Evolutionary conservation across 2,113 vertebrate species (phyloP).

Genomic region (Cyprinodon brontotheroides): DNA sequence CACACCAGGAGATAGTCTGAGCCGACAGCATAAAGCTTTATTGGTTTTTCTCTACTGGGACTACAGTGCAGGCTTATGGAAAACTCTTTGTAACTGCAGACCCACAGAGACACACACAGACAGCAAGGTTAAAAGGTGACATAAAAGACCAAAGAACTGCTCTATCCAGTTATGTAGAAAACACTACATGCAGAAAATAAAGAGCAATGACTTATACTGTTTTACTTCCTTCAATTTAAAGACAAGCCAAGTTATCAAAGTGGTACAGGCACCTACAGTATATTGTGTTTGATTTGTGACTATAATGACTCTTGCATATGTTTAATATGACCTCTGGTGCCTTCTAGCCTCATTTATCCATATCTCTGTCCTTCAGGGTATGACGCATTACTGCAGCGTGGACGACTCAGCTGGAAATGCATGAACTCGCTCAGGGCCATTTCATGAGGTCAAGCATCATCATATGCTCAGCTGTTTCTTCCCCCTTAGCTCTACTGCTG

Average conservation of each 20-base stretch:
- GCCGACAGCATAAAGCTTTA: conserved; percentile 27
- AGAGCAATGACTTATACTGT: background rate
- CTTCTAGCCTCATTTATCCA: conserved; percentile 6
- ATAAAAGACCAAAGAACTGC: conserved; percentile 17
- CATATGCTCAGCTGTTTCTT: conserved; percentile 8
- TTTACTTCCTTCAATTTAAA: background rate
- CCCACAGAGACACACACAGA: conserved; percentile 14
- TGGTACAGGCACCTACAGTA: background rate
- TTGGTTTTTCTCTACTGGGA: conserved; percentile 32
- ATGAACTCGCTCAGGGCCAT: conserved; percentile 20
- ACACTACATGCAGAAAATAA: background rate
- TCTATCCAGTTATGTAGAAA: background rate
- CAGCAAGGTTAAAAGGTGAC: conserved; percentile 34
- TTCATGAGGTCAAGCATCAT: conserved; percentile 23
- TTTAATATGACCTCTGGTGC: conserved; percentile 12
- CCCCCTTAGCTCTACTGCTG: background rate
- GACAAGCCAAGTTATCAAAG: background rate
- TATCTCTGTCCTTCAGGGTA: conserved; percentile 31
- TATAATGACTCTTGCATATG: background rate
- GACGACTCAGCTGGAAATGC: conserved; percentile 20
- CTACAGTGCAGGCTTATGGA: conserved; percentile 24
- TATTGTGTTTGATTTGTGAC: background rate
- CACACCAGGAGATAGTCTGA: conserved; percentile 34
- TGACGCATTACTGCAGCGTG: conserved; percentile 24
- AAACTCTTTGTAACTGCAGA: conserved; percentile 25